Conservation (phyloP, 2,797 vertebrate genomes). For the Bradypodion pumilum region DNA sequence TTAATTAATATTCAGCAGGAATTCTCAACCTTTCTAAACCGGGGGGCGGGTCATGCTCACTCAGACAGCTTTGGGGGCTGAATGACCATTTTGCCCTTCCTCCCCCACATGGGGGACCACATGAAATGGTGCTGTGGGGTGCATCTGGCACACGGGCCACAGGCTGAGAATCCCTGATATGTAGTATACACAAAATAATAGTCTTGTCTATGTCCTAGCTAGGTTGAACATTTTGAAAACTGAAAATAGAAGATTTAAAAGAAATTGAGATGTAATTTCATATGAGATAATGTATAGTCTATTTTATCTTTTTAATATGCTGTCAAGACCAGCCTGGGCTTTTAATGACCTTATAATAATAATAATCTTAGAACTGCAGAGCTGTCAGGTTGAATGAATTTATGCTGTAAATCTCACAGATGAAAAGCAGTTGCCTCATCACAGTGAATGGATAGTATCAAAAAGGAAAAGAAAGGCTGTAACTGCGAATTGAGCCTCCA, state of each 20-base stretch:
- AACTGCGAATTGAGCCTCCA: conserved; percentile 19
- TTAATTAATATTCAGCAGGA: not conserved
- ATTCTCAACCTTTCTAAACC: no score
- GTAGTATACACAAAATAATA: not conserved
- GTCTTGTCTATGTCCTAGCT: not conserved
- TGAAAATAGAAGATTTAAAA: not conserved
- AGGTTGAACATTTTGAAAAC: not conserved
- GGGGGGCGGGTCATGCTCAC: no score
- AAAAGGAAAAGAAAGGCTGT: conserved; percentile 5
- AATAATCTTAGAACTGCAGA: no score
- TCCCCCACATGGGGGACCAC: no score
- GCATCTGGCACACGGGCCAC: no score
- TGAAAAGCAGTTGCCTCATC: conserved; percentile 26
- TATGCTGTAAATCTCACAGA: not conserved
- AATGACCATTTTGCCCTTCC: no score
- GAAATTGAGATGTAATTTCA: not conserved
- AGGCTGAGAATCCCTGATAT: no score
- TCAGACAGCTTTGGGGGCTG: no score
- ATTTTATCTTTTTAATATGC: conserved; percentile 7
- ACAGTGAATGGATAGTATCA: not conserved
- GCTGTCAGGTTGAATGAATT: no score
- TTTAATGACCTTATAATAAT: conserved; percentile 1
- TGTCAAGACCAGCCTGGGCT: not conserved
- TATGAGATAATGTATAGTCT: not conserved
- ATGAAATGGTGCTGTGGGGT: no score